phyloP scores from a whole-genome alignment of 2,888 invertebrate genomes.

The Anagyrus pseudococci region DNA sequence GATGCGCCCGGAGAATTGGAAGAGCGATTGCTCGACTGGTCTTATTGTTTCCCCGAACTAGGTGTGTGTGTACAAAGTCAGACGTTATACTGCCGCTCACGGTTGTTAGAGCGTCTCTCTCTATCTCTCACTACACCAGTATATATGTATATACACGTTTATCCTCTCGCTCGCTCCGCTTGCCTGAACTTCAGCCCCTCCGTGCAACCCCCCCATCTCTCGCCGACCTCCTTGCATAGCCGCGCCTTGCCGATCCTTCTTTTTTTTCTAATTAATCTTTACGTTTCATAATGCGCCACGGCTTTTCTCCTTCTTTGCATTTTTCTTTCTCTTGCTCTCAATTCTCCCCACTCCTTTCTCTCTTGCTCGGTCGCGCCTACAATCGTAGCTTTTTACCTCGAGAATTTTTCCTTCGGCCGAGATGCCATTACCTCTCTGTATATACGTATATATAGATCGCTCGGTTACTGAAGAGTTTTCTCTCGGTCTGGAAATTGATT shows the following conservation, averaged over 20 bases:
- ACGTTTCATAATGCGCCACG: slow-evolving; percentile 4
- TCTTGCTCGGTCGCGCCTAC: background rate
- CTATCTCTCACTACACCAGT: background rate
- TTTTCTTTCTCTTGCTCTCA: background rate
- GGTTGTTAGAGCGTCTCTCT: too few species aligned
- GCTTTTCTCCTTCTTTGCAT: too few species aligned
- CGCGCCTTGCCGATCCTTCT: slow-evolving; percentile 36
- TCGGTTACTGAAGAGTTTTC: too few species aligned
- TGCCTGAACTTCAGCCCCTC: too few species aligned
- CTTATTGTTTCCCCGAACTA: slow-evolving; percentile 21
- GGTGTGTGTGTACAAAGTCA: too few species aligned
- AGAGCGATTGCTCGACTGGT: slow-evolving; percentile 22
- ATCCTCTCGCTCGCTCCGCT: too few species aligned
- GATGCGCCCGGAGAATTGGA: slow-evolving; percentile 22
- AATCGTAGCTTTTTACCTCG: slow-evolving; percentile 15
- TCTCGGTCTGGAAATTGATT: too few species aligned
- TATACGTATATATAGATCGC: too few species aligned
- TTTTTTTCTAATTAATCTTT: slow-evolving; percentile 40
- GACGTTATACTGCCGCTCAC: too few species aligned
- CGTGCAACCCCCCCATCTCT: too few species aligned
- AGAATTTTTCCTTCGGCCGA: slow-evolving; percentile 16
- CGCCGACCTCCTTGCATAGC: slow-evolving; percentile 33
- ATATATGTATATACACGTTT: too few species aligned
- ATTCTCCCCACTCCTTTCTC: background rate
- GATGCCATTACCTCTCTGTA: too few species aligned